Evolutionary conservation across 2,888 invertebrate genomes (phyloP), one percentile per base, ranked within the genome.

Genomic region (Ochropacha duplaris): DNA sequence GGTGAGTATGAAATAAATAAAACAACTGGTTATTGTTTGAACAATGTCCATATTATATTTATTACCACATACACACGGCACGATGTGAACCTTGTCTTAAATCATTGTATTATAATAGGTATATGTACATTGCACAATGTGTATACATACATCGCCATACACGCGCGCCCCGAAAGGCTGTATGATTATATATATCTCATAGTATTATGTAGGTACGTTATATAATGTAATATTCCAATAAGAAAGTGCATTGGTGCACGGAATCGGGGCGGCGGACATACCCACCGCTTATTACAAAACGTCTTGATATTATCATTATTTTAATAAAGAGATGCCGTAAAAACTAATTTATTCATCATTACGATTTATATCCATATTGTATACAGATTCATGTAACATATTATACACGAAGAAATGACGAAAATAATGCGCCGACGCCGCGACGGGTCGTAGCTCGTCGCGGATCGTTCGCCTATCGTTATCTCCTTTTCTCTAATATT

Each of bases 31-130:
- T 90, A 92, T 94, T 94, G 94, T 95, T 95, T 96, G 95, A 96
- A 96, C 96, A 96, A 96, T 96, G 96, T 96, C 95, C 96, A 96
- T 95, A 96, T 96, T 95, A 95, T 96, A 96, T 95, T 95, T 95
- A 94, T 95, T 95, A 96, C 95, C 96, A 96, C 96, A 96, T 96
- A 96, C 96, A 96, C 96, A 96, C 96, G 96, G 96, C 96, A 96
- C 96, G 95, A 96, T 95, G 96, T 96, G 96, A 96, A 96, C 96
- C 96, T 96, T 95, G 95, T 95, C 96, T 96, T 95, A 94, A 92
- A 95, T 95, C 95, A 94, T 94, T 94, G 94, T 94, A 94, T 94
- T 92, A 92, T 93, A 93, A 87, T 94, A 94, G 94, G 94, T 94
- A 94, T 94, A 94, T 95, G 94, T 95, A 95, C 95, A 95, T 94